Evolutionary conservation across 1,140 invertebrate genomes (phyloP).

Genomic region (Colletes latitarsis): DNA sequence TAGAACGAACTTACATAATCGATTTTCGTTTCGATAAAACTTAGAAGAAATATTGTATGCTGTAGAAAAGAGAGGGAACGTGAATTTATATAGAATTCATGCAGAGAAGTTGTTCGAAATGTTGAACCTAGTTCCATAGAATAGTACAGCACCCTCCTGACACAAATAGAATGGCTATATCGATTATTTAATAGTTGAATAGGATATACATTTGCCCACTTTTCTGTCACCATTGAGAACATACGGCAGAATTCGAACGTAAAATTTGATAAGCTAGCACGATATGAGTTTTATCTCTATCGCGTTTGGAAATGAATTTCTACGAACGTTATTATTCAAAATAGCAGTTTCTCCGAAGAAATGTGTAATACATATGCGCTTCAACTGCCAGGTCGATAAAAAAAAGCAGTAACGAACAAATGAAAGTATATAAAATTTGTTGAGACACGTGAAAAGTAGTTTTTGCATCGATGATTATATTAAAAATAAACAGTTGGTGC

Average conservation of each 20-base stretch:
- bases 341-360: too few relatives aligned
- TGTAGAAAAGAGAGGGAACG: neutral
- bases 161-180: slow-evolving; percentile 5
- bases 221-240: neutral
- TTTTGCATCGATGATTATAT: too few relatives aligned
- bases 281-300: neutral
- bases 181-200: slow-evolving; percentile 36
- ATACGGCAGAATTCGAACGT: neutral
- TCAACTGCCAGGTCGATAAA: neutral
- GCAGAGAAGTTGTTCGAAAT: neutral
- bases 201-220: slow-evolving; percentile 15
- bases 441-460: too few relatives aligned
- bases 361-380: too few relatives aligned
- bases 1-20: too few relatives aligned
- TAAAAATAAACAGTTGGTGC: too few relatives aligned
- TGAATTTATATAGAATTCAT: neutral
- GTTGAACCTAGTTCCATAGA: neutral
- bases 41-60: neutral
- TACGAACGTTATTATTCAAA: neutral
- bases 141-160: neutral
- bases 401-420: neutral
- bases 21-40: too few relatives aligned
- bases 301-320: neutral
- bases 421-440: too few relatives aligned
- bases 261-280: neutral